phyloP scores from a whole-genome alignment of 1,140 invertebrate species.

The Tyrophagus putrescentiae region DNA sequence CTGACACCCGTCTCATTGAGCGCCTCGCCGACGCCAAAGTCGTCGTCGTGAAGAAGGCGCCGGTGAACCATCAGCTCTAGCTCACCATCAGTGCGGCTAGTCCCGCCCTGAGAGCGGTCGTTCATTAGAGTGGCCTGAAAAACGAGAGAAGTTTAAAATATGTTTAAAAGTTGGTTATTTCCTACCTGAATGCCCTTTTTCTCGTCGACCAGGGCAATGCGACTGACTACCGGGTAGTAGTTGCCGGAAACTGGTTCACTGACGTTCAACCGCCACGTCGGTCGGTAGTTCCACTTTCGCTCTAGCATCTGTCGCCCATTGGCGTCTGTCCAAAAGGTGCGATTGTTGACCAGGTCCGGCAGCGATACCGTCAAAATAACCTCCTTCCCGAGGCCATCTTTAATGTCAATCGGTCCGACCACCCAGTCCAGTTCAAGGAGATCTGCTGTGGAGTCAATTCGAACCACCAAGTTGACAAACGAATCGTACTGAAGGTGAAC shows the following conservation, averaged over 20 bases:
- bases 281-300: conserved; percentile 51
- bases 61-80: conserved; percentile 48
- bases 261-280: conserved; percentile 50
- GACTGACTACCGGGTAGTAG: conserved; percentile 83
- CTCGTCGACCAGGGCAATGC: conserved; percentile 40
- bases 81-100: conserved; percentile 42
- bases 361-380: conserved; percentile 38
- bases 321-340: conserved; percentile 41
- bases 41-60: conserved; percentile 65
- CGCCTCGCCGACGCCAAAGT: conserved; percentile 75
- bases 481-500: conserved; percentile 55
- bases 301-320: conserved; percentile 45
- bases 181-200: conserved; percentile 31
- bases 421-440: conserved; percentile 77
- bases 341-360: conserved; percentile 31
- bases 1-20: conserved; percentile 61
- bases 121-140: conserved; percentile 47
- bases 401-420: conserved; percentile 73
- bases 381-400: conserved; percentile 36
- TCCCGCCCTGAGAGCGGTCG: conserved; percentile 73
- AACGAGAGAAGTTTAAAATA: too few relatives aligned
- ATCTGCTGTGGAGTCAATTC: conserved; percentile 49
- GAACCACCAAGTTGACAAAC: conserved; percentile 64
- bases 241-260: conserved; percentile 59
- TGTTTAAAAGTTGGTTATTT: too few relatives aligned